Evolutionary conservation across 2,113 vertebrate species (phyloP).

Genomic region (Oncorhynchus kisutch): DNA sequence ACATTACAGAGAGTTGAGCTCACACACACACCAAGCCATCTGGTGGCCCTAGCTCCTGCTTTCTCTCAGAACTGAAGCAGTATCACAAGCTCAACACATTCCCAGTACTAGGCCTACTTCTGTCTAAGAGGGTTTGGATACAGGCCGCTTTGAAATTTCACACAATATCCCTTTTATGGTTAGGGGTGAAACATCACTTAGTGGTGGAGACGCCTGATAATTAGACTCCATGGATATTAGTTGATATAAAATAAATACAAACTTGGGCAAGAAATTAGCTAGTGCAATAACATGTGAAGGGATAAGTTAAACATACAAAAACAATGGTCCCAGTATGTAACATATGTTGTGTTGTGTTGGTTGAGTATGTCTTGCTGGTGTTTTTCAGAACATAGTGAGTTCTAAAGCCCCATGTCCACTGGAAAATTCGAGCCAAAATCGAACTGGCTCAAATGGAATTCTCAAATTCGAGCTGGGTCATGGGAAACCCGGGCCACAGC

Average conservation of each 20-base stretch:
- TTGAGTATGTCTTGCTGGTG: neutral
- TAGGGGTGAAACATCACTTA: constrained; percentile 54
- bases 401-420: no score
- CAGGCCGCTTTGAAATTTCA: constrained; percentile 34
- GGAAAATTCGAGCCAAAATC: no score
- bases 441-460: no score
- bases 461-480: no score
- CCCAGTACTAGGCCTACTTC: neutral
- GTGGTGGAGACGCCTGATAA: constrained; percentile 50
- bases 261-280: constrained; percentile 62
- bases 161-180: constrained; percentile 56
- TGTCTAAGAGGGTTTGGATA: constrained; percentile 33
- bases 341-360: neutral
- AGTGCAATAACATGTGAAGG: constrained; percentile 47
- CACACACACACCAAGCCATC: constrained; percentile 25
- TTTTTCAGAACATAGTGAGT: neutral
- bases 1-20: neutral
- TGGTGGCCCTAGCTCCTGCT: constrained; percentile 26
- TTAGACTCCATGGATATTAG: constrained; percentile 62
- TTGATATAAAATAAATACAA: constrained; percentile 63
- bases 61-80: no score
- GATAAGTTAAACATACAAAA: constrained; percentile 41
- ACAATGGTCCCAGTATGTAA: constrained; percentile 29
- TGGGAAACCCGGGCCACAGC: no score
- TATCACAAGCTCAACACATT: no score